These are phyloP conservation scores for Cladopsammia gracilis DNA, from an alignment of 64 coral and sea anemone genomes.

Conservation along the genomic window DNA sequence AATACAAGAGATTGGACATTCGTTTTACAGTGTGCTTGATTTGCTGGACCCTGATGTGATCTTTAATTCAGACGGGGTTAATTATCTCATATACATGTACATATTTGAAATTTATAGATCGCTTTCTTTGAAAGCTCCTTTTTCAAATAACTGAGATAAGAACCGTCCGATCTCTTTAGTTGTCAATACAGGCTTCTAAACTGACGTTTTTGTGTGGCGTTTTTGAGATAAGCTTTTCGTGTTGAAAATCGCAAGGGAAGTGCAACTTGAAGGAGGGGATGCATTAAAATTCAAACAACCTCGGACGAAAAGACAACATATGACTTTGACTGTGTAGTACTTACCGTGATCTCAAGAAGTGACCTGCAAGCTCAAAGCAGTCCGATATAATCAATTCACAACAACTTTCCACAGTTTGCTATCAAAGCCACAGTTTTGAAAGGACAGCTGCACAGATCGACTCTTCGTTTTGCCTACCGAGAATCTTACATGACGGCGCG, in stretches of 20 bases:
- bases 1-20: too few species aligned
- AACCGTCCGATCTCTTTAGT: neutral
- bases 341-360: too few species aligned
- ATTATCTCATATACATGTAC: neutral
- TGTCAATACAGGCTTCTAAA: neutral
- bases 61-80: neutral
- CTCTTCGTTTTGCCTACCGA: too few species aligned
- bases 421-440: too few species aligned
- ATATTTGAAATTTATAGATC: neutral
- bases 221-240: neutral
- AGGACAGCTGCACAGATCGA: too few species aligned
- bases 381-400: too few species aligned
- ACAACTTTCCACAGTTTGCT: too few species aligned
- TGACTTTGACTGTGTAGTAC: neutral
- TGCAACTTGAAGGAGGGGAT: neutral
- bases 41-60: too few species aligned
- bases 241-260: neutral
- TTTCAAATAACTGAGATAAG: slow-evolving; percentile 1
- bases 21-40: too few species aligned
- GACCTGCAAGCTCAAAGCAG: too few species aligned
- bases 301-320: neutral
- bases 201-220: neutral
- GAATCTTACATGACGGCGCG: neutral
- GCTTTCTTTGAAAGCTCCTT: neutral
- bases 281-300: neutral